Conservation (phyloP, 2,888 invertebrate genomes). For the Lepidocyrtinus sp. region DNA sequence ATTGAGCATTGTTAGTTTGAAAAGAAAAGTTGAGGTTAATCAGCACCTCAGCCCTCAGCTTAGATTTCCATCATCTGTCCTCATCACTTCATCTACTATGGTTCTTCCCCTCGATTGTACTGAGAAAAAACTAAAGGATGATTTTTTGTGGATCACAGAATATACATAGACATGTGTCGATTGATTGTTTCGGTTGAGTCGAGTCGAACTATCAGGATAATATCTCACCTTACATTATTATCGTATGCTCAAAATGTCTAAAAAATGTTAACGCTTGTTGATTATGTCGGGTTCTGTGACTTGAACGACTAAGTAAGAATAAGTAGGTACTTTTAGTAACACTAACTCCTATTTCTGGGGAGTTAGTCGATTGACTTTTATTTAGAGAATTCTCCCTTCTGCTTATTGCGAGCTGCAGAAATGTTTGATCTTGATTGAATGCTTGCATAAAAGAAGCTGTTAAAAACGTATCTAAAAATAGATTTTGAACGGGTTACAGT, state of each 20-base stretch:
- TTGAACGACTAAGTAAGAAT: neutral
- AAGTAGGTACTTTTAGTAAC: neutral
- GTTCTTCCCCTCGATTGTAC: neutral
- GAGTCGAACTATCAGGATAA: neutral
- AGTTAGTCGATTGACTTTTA: too few relatives aligned
- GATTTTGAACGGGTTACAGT: too few relatives aligned
- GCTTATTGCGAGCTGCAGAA: neutral
- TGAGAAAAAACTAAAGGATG: neutral
- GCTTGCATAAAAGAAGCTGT: neutral
- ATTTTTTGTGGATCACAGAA: neutral
- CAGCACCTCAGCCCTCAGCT: neutral
- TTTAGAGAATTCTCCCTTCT: neutral
- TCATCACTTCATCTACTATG: neutral
- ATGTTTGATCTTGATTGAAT: neutral
- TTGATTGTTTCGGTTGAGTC: neutral
- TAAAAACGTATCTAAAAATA: too few relatives aligned
- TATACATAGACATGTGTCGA: neutral
- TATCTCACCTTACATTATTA: too few relatives aligned
- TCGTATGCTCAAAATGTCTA: too few relatives aligned
- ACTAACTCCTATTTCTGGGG: neutral
- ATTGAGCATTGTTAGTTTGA: neutral
- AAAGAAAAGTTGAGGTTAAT: neutral
- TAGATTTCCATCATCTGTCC: neutral
- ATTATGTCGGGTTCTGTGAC: neutral
- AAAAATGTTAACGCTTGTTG: neutral